phyloP scores from a whole-genome alignment of 2,888 invertebrate species.

The Pheosia gnoma region DNA sequence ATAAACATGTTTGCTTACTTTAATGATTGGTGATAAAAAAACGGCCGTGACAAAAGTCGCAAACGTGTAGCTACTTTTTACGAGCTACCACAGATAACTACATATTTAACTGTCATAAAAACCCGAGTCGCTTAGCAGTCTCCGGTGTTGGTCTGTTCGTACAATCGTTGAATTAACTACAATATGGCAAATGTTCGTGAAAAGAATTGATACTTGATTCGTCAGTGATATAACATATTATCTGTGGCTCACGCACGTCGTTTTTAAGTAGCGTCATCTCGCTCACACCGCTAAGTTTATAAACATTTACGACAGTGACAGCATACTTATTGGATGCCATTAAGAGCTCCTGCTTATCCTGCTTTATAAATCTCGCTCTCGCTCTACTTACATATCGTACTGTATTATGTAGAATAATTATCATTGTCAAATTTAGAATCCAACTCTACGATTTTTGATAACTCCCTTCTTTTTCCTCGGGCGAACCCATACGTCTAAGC shows the following conservation, averaged over 20 bases:
- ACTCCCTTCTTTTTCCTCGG: background rate
- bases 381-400: too few relatives aligned
- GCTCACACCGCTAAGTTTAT: too few relatives aligned
- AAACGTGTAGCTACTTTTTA: slow-evolving; percentile 1
- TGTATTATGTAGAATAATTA: too few relatives aligned
- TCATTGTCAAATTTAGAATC: too few relatives aligned
- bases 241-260: too few relatives aligned
- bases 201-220: background rate
- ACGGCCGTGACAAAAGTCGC: background rate
- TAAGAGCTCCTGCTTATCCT: too few relatives aligned
- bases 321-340: too few relatives aligned
- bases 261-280: too few relatives aligned
- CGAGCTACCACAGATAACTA: slow-evolving; percentile 1
- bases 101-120: background rate
- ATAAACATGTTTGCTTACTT: background rate
- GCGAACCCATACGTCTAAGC: background rate
- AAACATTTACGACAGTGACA: too few relatives aligned
- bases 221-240: too few relatives aligned
- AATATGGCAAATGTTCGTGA: background rate
- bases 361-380: too few relatives aligned
- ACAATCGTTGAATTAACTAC: background rate
- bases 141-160: background rate
- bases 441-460: background rate
- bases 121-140: background rate
- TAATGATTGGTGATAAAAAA: background rate